Evolutionary conservation across 2,113 vertebrate species (phyloP).

Genomic region (Marcusenius ussheri): DNA sequence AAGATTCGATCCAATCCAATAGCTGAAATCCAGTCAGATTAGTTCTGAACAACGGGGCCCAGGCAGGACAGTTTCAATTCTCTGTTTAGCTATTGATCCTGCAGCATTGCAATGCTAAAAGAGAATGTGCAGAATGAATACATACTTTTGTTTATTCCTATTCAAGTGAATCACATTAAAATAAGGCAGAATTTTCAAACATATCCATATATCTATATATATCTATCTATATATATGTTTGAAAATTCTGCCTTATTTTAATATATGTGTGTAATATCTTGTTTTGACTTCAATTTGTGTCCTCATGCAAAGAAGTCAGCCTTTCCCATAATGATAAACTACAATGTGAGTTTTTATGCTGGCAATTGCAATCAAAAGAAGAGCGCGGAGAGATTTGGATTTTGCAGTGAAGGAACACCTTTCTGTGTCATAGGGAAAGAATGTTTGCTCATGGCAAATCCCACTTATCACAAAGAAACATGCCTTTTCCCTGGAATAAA

Average conservation of each 20-base stretch:
- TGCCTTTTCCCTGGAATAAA: constrained; percentile 47
- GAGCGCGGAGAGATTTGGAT: background rate
- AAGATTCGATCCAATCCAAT: background rate
- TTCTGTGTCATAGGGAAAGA: background rate
- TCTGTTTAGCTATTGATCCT: background rate
- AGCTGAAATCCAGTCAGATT: background rate
- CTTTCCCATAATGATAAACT: background rate
- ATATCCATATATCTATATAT: background rate
- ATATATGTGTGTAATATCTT: background rate
- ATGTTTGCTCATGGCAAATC: constrained; percentile 35
- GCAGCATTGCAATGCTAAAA: background rate
- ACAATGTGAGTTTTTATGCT: background rate
- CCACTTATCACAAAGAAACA: constrained; percentile 49
- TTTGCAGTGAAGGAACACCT: background rate
- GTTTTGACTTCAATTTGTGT: background rate
- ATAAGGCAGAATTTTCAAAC: background rate
- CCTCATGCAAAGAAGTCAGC: background rate
- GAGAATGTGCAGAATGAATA: background rate
- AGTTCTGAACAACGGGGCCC: background rate
- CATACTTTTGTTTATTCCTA: background rate
- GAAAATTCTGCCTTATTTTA: no score
- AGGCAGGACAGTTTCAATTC: background rate
- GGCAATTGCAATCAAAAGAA: background rate
- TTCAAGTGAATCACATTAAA: background rate
- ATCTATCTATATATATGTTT: no score